Percentiles rank a stretch among this genome's conserved stretches.
Conservation (phyloP, 1,140 invertebrate species). For the Aradophagus sp. region DNA sequence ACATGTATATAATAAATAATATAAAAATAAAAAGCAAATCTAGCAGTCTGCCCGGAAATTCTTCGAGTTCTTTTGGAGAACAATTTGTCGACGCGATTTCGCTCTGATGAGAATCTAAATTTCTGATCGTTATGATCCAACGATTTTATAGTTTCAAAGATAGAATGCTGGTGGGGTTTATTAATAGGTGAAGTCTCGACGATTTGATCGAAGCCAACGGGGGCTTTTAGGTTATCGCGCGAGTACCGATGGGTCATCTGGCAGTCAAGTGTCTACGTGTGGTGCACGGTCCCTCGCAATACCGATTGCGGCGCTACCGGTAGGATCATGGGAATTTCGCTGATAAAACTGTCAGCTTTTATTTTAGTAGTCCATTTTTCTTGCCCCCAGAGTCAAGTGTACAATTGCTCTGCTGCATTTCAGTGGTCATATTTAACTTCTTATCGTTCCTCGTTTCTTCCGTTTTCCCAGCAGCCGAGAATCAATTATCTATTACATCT, state of each 20-base stretch:
- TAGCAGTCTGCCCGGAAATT: too few relatives aligned
- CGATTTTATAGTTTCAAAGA: background rate
- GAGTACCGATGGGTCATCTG: slow-evolving; percentile 74
- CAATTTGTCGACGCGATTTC: too few relatives aligned
- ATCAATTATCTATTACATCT: too few relatives aligned
- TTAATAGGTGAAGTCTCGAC: slow-evolving; percentile 74
- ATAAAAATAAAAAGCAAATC: too few relatives aligned
- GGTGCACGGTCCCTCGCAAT: slow-evolving; percentile 59
- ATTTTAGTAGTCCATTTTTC: slow-evolving; percentile 44
- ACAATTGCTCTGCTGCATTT: slow-evolving; percentile 4
- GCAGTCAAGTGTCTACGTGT: slow-evolving; percentile 72
- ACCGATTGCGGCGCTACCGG: slow-evolving; percentile 67
- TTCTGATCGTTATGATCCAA: too few relatives aligned
- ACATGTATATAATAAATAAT: too few relatives aligned
- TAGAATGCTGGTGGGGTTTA: slow-evolving; percentile 60
- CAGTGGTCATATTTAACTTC: too few relatives aligned
- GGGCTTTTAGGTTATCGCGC: slow-evolving; percentile 75
- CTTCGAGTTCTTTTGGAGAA: too few relatives aligned
- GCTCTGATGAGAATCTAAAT: too few relatives aligned
- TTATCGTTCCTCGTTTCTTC: too few relatives aligned
- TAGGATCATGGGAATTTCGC: slow-evolving; percentile 70
- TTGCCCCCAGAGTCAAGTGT: slow-evolving; percentile 14
- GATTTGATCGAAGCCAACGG: slow-evolving; percentile 71
- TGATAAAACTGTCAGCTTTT: slow-evolving; percentile 71
- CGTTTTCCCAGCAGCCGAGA: too few relatives aligned